Evolutionary conservation across 2,113 vertebrate genomes (phyloP).

Genomic region (Nothocercus julius): DNA sequence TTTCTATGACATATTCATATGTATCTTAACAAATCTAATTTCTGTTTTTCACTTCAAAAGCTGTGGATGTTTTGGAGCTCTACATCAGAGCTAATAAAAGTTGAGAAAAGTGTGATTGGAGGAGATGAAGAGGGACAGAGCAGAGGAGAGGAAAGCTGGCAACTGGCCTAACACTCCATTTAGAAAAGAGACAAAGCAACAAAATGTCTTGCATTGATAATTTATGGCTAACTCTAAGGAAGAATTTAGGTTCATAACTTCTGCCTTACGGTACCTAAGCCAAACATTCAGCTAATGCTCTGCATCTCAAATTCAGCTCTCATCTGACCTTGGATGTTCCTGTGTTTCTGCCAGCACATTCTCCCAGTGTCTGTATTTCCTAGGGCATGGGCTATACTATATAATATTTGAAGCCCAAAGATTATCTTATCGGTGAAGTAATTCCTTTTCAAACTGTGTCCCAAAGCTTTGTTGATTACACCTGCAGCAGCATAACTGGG

Average conservation of each 20-base stretch:
- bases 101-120: background rate
- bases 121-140: background rate
- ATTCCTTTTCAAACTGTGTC: background rate
- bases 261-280: background rate
- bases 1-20: background rate
- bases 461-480: background rate
- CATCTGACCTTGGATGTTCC: background rate
- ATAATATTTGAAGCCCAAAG: background rate
- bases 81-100: background rate
- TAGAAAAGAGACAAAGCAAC: too few species aligned
- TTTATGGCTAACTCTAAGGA: background rate
- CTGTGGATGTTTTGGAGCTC: background rate
- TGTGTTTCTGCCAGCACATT: background rate
- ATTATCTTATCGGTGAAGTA: background rate
- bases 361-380: background rate
- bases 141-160: background rate
- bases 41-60: background rate
- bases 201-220: background rate
- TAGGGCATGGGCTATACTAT: background rate
- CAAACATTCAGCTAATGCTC: background rate
- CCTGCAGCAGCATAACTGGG: background rate
- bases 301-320: background rate
- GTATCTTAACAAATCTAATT: background rate
- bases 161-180: background rate
- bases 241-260: background rate